These are phyloP conservation scores for Hipposideros larvatus DNA, from an alignment of 2,797 vertebrate species.

Conservation along the genomic window DNA sequence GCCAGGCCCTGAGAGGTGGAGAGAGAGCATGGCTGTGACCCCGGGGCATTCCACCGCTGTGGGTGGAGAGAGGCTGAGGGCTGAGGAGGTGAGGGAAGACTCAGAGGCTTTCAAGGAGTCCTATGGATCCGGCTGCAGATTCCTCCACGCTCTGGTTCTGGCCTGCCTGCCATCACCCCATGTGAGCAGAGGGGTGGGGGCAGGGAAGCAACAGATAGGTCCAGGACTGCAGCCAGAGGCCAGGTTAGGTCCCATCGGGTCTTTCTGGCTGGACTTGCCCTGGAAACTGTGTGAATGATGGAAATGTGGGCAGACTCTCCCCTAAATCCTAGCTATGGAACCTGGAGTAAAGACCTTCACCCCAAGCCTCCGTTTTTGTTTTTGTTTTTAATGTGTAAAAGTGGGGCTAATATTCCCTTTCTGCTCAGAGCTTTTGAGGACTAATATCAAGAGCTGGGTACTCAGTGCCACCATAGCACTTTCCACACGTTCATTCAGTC, in stretches of 20 bases:
- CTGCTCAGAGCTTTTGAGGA: neutral
- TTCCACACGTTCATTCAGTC: neutral
- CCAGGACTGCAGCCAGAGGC: rapidly evolving
- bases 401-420: neutral
- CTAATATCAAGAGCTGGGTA: neutral
- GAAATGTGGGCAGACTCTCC: neutral
- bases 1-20: no score
- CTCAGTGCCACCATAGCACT: neutral
- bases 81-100: neutral
- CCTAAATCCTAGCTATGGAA: neutral
- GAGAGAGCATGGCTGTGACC: no score
- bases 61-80: neutral
- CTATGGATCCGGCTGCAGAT: neutral
- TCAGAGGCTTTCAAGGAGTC: neutral
- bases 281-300: neutral
- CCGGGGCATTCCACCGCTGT: neutral
- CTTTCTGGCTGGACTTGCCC: neutral
- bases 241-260: neutral
- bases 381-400: neutral
- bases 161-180: neutral
- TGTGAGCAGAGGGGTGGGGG: neutral
- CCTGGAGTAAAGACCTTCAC: neutral
- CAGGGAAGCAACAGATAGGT: neutral
- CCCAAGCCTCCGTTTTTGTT: neutral
- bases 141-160: neutral